Conservation (phyloP, 2,888 invertebrate genomes). For the Clistopyga incitator region DNA sequence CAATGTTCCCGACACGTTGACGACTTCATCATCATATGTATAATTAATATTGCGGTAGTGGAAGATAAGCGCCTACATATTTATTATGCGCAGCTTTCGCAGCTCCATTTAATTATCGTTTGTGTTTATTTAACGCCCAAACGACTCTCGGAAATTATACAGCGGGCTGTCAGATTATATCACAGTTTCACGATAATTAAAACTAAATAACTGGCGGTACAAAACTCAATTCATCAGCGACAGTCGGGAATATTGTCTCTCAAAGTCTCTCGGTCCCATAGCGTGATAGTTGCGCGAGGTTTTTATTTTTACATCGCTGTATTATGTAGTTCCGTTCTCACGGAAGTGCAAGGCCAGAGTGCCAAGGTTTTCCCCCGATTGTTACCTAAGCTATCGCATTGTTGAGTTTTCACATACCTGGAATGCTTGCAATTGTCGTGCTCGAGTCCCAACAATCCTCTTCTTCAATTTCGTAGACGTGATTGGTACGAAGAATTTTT, state of each 20-base stretch:
- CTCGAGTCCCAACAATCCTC: conserved; percentile 3
- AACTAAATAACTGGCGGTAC: conserved; percentile 75
- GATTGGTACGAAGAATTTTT: conserved; percentile 42
- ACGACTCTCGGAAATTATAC: conserved; percentile 74
- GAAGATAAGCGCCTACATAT: conserved; percentile 23
- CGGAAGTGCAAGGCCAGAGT: conserved; percentile 55
- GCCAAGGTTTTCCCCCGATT: conserved; percentile 23
- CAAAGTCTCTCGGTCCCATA: background rate
- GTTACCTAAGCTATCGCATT: conserved; percentile 46
- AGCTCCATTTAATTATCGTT: conserved; percentile 69
- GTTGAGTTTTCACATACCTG: conserved; percentile 65
- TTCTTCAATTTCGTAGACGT: conserved; percentile 16
- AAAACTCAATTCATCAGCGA: conserved; percentile 68
- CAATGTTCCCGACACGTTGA: conserved; percentile 37
- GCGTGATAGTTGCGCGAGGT: background rate
- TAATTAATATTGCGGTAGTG: conserved; percentile 30
- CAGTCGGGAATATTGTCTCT: background rate
- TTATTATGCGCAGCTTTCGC: conserved; percentile 10
- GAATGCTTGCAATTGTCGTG: conserved; percentile 12
- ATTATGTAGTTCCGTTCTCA: background rate
- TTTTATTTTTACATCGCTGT: background rate
- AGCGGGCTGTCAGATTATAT: conserved; percentile 76
- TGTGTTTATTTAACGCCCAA: conserved; percentile 72
- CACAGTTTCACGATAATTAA: conserved; percentile 80
- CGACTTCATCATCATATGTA: conserved; percentile 24